Conservation (phyloP, 2,113 vertebrate genomes). For the Spheniscus mendiculus region DNA sequence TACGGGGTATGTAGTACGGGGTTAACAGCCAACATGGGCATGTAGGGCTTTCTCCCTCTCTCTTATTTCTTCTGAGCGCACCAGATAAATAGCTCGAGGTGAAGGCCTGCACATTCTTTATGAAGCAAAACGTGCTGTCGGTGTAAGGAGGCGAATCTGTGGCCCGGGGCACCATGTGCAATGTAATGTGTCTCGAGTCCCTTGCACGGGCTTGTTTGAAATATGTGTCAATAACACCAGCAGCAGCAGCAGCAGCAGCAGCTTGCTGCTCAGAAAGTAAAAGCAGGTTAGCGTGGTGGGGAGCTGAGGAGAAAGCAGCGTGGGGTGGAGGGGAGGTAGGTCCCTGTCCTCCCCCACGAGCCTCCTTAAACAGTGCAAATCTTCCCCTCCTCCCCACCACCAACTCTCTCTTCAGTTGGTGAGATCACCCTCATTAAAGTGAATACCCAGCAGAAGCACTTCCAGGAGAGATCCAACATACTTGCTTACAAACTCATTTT, state of each 20-base stretch:
- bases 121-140: constrained; percentile 87
- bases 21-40: constrained; percentile 33
- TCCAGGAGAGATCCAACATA: neutral
- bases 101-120: constrained; percentile 95
- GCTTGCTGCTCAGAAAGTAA: constrained; percentile 55
- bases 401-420: neutral
- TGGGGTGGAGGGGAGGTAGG: neutral
- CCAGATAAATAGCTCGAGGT: constrained; percentile 93
- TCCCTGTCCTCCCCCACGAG: neutral
- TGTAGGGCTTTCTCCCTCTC: constrained; percentile 20
- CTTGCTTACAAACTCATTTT: neutral
- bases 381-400: neutral
- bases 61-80: neutral
- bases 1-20: neutral
- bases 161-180: constrained; percentile 86
- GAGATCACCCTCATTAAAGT: neutral
- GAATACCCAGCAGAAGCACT: neutral
- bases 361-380: neutral
- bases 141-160: constrained; percentile 90
- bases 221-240: constrained; percentile 92
- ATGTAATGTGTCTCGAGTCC: constrained; percentile 89
- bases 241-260: constrained; percentile 31
- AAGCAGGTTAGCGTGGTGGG: constrained; percentile 49
- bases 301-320: constrained; percentile 3
- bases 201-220: constrained; percentile 94